Evolutionary conservation across 2,797 vertebrate genomes (phyloP).

Genomic region (Capromys pilorides): DNA sequence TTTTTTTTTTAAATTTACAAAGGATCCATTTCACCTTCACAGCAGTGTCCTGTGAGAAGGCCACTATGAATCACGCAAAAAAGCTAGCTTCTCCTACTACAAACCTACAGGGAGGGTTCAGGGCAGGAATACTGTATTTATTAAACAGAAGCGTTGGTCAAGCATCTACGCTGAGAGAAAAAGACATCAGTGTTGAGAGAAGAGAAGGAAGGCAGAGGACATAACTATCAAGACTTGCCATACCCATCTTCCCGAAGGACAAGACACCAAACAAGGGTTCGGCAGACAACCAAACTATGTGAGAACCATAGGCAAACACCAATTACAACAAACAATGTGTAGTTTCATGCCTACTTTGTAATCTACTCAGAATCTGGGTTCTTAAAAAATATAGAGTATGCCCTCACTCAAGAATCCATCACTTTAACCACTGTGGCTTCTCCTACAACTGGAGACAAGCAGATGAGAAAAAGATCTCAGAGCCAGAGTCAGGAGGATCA

Average conservation of each 20-base stretch:
- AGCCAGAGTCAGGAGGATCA: neutral
- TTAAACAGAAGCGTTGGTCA: neutral
- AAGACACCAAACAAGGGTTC: neutral
- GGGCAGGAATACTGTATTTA: neutral
- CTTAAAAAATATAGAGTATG: neutral
- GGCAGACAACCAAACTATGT: neutral
- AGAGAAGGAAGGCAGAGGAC: neutral
- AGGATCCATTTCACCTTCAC: neutral
- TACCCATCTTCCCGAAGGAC: neutral
- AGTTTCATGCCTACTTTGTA: neutral
- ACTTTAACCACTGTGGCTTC: neutral
- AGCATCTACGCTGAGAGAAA: neutral
- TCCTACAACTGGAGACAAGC: neutral
- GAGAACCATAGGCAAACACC: neutral
- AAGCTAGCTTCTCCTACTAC: neutral
- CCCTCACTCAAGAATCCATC: neutral
- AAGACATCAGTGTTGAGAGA: neutral
- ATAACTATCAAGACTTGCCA: neutral
- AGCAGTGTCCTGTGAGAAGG: neutral
- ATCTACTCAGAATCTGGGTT: neutral
- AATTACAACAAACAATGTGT: neutral
- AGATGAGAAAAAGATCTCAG: neutral
- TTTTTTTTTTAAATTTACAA: conserved; percentile 2
- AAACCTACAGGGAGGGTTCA: neutral
- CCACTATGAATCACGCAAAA: neutral